Evolutionary conservation across 2,797 vertebrate genomes (phyloP), one percentile per base, ranked within the genome.

Genomic region (Carcharodon carcharias): DNA sequence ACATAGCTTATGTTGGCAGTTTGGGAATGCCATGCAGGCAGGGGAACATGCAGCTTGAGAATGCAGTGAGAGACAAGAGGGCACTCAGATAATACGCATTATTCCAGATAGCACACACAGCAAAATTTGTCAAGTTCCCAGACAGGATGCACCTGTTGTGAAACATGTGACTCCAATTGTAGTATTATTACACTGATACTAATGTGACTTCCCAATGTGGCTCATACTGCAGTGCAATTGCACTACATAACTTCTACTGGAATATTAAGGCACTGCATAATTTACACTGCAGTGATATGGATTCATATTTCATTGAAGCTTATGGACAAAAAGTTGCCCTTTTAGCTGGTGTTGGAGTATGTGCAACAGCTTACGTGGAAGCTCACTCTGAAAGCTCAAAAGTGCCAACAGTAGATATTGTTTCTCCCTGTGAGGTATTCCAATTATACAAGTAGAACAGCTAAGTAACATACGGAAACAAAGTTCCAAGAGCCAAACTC

Each of bases 291-390:
- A 92, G 31, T 31, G 28, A 92, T 63, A n/a, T 63, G 14, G 31
- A 92, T 61, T 63, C 45, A 89, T 61, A 92, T 61, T 92, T 92
- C 89, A 92, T 16, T 35, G 58, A 92, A 61, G 56, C 63, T 92
- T 61, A 61, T 3, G 21, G 31, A 35, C 1, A 63, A 35, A n/a
- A 92, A 23, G 31, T 61, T 92, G 31, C 4, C 56, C 58, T 88
- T 88, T 23, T 89, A 77, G 35, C 73, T 77, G 31, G 35, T 77
- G 14, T n/a, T n/a, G 87, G 26, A 28, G 45, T 87, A 87, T 54
- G 21, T 54, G 18, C 18, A 28, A 23, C 8, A 87, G 45, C 18
- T 1, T 50, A 45, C 40, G 54, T 26, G 40, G 50, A 26, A 88
- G 23, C 50, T 88, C 45, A 88, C 85, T 28, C 6, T 7, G 8